phyloP scores from a whole-genome alignment of 1,140 invertebrate species.

The Gonioctena quinquepunctata region DNA sequence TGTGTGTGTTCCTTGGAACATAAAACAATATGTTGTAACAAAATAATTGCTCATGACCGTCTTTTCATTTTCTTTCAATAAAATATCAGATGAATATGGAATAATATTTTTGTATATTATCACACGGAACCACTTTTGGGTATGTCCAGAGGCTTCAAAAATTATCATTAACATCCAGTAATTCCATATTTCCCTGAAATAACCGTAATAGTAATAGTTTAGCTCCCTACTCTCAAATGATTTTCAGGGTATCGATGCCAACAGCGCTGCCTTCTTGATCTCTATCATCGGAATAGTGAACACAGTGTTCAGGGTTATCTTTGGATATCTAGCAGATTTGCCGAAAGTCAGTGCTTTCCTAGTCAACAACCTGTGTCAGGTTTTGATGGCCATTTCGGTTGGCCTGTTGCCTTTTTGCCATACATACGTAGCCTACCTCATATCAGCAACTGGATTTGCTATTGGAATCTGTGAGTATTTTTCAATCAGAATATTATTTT shows the following conservation, averaged over 20 bases:
- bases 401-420: slow-evolving; percentile 81
- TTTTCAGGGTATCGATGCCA: slow-evolving; percentile 73
- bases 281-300: slow-evolving; percentile 96
- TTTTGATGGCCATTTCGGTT: slow-evolving; percentile 86
- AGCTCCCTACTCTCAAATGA: slow-evolving; percentile 1
- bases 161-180: no score
- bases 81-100: no score
- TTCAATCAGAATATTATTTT: no score
- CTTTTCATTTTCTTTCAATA: no score
- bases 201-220: no score
- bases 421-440: slow-evolving; percentile 75
- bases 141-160: no score
- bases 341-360: slow-evolving; percentile 87
- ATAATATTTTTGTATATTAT: no score
- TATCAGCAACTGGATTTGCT: slow-evolving; percentile 88
- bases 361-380: slow-evolving; percentile 92
- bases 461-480: slow-evolving; percentile 93
- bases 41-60: no score
- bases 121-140: no score
- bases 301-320: slow-evolving; percentile 83
- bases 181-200: no score
- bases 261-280: slow-evolving; percentile 83
- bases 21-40: no score
- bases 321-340: slow-evolving; percentile 84
- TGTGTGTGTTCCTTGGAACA: no score